Evolutionary conservation across 1,140 invertebrate species (phyloP).

Genomic region (Hypothenemus hampei): DNA sequence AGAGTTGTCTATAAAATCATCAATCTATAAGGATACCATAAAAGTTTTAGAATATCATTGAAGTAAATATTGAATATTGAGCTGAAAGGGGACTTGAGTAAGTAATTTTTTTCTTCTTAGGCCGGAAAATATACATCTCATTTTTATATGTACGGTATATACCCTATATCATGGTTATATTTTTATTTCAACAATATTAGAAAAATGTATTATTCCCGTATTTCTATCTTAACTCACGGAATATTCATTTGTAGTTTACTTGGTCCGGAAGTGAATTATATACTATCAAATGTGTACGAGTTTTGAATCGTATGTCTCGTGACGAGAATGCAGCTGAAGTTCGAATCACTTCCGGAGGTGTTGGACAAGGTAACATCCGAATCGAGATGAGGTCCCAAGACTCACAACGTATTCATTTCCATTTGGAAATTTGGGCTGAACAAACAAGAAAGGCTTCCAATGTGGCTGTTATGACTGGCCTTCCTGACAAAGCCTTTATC

Average conservation of each 20-base stretch:
- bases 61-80: too few species aligned
- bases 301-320: conserved; percentile 9
- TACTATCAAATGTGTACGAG: conserved; percentile 4
- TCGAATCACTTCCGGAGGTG: conserved; percentile 10
- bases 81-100: too few species aligned
- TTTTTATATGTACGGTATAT: too few species aligned
- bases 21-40: too few species aligned
- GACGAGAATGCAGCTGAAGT: conserved; percentile 7
- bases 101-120: too few species aligned
- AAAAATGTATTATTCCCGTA: conserved; percentile 2
- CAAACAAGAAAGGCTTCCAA: background rate
- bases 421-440: conserved; percentile 21
- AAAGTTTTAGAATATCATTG: too few species aligned
- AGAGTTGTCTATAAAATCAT: too few species aligned
- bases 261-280: conserved; percentile 7
- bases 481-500: background rate
- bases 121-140: too few species aligned
- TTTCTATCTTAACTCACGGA: too few species aligned
- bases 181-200: background rate
- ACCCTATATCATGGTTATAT: too few species aligned
- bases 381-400: conserved; percentile 18
- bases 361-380: conserved; percentile 9
- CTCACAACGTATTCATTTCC: conserved; percentile 4
- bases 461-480: conserved; percentile 7
- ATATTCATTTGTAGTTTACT: conserved; percentile 15